Evolutionary conservation across 2,888 invertebrate genomes (phyloP), one percentile per base, ranked within the genome.

Genomic region (Macropis europaea): DNA sequence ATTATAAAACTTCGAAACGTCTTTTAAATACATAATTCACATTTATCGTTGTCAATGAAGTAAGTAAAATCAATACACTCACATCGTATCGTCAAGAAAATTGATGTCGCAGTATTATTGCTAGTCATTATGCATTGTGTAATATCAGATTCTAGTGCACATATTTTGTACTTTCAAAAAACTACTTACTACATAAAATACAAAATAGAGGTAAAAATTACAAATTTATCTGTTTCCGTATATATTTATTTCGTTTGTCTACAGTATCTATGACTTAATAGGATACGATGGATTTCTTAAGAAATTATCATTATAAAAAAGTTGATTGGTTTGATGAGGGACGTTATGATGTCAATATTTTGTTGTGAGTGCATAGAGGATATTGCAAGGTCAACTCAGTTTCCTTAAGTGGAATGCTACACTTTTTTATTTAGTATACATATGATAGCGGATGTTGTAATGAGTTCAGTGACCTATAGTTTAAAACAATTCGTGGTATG

Each of bases 21-120:
- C 1, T 45, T 48, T 28, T 24, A 17, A n/a, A 34, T 24, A 11
- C 28, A 34, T 50, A 59, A 34, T 60, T 40, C 64, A 64, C 54
- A 52, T 63, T 45, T 56, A 24, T 63, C 15, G 28, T 36, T 47
- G 28, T 64, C n/a, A 30, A 36, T 28, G 40, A 56, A 60, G 36
- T 2, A 43, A 50, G n/a, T n/a, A 38, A 36, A 72, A 73, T 73
- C 68, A 24, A 79, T 75, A 64, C 7, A 47, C 19, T 54, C 53
- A 40, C 50, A 36, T 32, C 22, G 43, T 60, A 36, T 60, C 43
- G 56, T 48, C 53, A 26, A 52, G 15, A 50, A 54, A 53, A 63
- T 53, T 60, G 52, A 77, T 63, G 59, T 68, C 38, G 15, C 53
- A 26, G 47, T 59, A 32, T 26, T 36, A 52, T 57, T 40, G 38